Conservation (phyloP, 2,113 vertebrate genomes). For the Petaurus breviceps region DNA sequence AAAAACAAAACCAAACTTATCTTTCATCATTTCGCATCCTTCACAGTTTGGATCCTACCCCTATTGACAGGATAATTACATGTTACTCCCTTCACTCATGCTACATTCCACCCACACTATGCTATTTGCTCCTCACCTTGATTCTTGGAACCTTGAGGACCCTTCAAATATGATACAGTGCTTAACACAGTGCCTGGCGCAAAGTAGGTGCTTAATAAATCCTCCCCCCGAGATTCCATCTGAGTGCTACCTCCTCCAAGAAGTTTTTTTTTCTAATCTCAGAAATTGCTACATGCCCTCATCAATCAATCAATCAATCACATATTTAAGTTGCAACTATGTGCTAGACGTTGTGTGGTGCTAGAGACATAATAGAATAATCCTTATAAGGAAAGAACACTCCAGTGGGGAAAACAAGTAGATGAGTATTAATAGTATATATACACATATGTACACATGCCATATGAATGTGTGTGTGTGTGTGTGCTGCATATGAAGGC, state of each 20-base stretch:
- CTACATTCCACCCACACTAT: neutral
- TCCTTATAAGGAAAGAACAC: neutral
- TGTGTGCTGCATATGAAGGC: neutral
- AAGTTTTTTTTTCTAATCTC: neutral
- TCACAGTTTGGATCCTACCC: neutral
- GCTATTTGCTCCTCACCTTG: neutral
- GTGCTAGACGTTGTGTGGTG: neutral
- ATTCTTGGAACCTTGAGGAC: too few species aligned
- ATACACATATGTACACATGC: neutral
- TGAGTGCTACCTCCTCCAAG: neutral
- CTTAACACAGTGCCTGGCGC: neutral
- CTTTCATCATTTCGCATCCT: neutral
- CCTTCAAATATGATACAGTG: neutral
- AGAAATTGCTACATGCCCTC: too few species aligned
- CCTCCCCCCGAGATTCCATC: too few species aligned
- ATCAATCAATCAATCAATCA: neutral
- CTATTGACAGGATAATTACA: neutral
- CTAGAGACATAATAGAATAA: neutral
- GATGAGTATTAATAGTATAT: neutral
- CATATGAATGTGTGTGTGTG: neutral
- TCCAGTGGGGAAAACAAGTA: neutral
- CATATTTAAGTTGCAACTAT: neutral
- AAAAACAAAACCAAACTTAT: neutral
- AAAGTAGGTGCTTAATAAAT: neutral
- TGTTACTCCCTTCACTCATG: too few species aligned